Percentiles rank a stretch among this genome's conserved stretches.
Conservation (phyloP, 2,888 invertebrate genomes). For the Catocala nupta region DNA sequence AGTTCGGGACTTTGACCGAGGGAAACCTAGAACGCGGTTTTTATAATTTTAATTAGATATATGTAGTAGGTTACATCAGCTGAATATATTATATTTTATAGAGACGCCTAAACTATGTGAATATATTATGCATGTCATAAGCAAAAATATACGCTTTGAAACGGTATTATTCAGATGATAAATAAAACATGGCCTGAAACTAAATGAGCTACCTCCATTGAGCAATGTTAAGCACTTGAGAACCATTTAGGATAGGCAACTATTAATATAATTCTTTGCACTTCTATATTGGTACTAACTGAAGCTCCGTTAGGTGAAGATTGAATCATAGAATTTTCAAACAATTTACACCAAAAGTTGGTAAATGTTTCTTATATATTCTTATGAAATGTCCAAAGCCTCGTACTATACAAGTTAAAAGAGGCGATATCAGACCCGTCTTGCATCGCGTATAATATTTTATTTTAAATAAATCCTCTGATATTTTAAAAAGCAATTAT, state of each 20-base stretch:
- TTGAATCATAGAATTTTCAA: too few relatives aligned
- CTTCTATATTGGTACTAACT: conserved; percentile 13
- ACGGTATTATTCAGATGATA: conserved; percentile 7
- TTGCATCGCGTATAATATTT: too few relatives aligned
- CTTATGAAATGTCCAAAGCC: too few relatives aligned
- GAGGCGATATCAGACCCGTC: too few relatives aligned
- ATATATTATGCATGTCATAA: conserved; percentile 8
- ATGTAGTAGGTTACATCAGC: conserved; percentile 7
- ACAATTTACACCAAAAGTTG: too few relatives aligned
- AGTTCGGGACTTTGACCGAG: conserved; percentile 31
- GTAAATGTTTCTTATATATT: too few relatives aligned
- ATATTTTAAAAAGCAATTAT: too few relatives aligned
- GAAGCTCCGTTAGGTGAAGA: neutral
- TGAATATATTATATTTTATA: conserved; percentile 17
- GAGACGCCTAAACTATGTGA: conserved; percentile 19
- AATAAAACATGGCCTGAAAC: conserved; percentile 41
- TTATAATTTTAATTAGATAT: conserved; percentile 36
- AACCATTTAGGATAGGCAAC: conserved; percentile 34
- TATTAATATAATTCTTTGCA: conserved; percentile 39
- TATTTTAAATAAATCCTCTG: too few relatives aligned
- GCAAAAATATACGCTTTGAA: conserved; percentile 1
- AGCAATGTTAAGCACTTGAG: conserved; percentile 25
- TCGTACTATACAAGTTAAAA: too few relatives aligned
- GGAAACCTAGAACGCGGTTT: conserved; percentile 30
- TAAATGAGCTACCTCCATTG: conserved; percentile 46